Evolutionary conservation across 2,888 invertebrate species (phyloP), one percentile per base, ranked within the genome.

Genomic region (Oegoconia quadripuncta): DNA sequence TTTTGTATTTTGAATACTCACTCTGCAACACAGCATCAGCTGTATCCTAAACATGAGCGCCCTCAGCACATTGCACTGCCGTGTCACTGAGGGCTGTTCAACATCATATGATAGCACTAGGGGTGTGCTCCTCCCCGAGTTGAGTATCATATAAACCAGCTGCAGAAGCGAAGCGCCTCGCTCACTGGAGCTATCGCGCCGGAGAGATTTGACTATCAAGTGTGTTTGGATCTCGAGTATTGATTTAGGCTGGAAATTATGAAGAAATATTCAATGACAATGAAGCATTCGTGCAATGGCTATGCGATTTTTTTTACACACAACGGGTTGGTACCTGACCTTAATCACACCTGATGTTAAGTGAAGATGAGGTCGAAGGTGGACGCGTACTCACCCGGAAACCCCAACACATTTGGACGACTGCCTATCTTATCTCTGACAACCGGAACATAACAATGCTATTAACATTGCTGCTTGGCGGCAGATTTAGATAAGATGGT

Each of bases 31-130:
- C 35, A 87, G 37, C 69, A 80, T 79, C 14, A 75, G 34, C 42
- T 87, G 87, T 32, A 86, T 68, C 36, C 86, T 68, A 39, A 86
- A 72, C 84, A 86, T 80, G 13, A 87, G 42, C 0, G 79, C 78
- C 40, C 83, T 69, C 12, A 87, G 50, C 4, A 75, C 80, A 20
- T 55, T 64, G 49, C 68, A 74, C 34, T 76, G 75, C 50, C 53
- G 56, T 15, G 44, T 46, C 0, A 43, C 41, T 1, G 59, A 47
- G 0, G 67, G 59, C 2, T 45, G 13, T 0, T 44, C 55, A 2
- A 74, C 12, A 9, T 64, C 59, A 26, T 61, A 63, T 0, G 74
- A 64, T 17, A 87, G 44, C 13, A 57, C 60, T 13, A 87, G 49
- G 9, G 86, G 86, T 41, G 83, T 59, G 44, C 58, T 54, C 0